These are phyloP conservation scores for Eretmochelys imbricata DNA, from an alignment of 2,113 vertebrate species.

Conservation along the genomic window DNA sequence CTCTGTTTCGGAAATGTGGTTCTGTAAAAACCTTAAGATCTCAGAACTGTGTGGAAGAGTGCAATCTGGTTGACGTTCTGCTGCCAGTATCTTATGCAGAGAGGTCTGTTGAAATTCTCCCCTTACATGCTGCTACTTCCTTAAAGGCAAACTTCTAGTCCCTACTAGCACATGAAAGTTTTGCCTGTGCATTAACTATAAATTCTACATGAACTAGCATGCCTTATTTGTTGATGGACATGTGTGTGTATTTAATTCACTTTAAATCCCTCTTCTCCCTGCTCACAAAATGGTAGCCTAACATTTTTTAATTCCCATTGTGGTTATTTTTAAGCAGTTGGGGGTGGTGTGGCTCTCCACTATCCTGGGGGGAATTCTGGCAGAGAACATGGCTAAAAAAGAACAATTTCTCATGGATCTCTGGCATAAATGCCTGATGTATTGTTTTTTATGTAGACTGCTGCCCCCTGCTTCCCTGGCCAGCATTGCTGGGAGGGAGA, in stretches of 20 bases:
- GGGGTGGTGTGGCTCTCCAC: not conserved
- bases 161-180: not conserved
- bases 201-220: not conserved
- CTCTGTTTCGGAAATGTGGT: rapidly evolving
- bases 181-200: not conserved
- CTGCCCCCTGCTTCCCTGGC: not conserved
- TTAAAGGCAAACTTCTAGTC: not conserved
- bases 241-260: not conserved
- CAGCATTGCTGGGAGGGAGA: not conserved
- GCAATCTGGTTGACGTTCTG: not conserved
- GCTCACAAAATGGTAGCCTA: not conserved
- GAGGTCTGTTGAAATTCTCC: not conserved
- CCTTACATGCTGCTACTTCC: rapidly evolving
- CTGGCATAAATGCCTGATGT: not conserved
- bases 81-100: not conserved
- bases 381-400: not conserved
- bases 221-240: not conserved
- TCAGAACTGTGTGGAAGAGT: not conserved
- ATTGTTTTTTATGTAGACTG: not conserved
- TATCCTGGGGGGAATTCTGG: not conserved
- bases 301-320: rapidly evolving
- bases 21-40: not conserved
- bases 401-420: not conserved
- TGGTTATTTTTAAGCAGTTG: rapidly evolving
- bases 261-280: not conserved